Evolutionary conservation across 2,888 invertebrate species (phyloP).

Genomic region (Pemphredon lugubris): DNA sequence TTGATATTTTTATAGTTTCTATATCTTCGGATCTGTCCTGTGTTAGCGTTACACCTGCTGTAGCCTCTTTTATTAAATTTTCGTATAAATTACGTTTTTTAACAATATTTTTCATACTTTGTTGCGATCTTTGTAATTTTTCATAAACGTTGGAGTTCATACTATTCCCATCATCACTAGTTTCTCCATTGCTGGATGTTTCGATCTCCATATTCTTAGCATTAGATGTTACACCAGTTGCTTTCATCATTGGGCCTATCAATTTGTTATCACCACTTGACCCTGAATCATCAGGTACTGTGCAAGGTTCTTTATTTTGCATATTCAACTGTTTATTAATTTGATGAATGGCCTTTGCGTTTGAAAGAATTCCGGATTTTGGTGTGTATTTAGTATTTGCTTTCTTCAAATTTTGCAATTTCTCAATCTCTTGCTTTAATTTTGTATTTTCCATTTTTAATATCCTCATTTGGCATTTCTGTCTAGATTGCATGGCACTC

Average conservation of each 20-base stretch:
- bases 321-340: slow-evolving; percentile 84
- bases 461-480: slow-evolving; percentile 88
- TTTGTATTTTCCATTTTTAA: slow-evolving; percentile 87
- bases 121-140: slow-evolving; percentile 28
- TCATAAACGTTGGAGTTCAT: slow-evolving; percentile 10
- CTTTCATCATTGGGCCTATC: slow-evolving; percentile 15
- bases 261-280: slow-evolving; percentile 62
- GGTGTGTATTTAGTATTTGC: slow-evolving; percentile 82
- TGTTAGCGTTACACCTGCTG: slow-evolving; percentile 59
- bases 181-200: slow-evolving; percentile 31
- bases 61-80: slow-evolving; percentile 74
- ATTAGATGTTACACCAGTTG: neutral
- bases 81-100: slow-evolving; percentile 74
- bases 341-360: slow-evolving; percentile 88
- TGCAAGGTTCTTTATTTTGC: slow-evolving; percentile 21
- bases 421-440: slow-evolving; percentile 86
- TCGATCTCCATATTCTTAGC: slow-evolving; percentile 24
- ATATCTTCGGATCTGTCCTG: slow-evolving; percentile 13
- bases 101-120: slow-evolving; percentile 57
- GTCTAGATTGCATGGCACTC: slow-evolving; percentile 87
- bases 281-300: slow-evolving; percentile 44
- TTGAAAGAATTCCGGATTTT: slow-evolving; percentile 80
- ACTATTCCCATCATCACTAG: slow-evolving; percentile 27
- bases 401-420: slow-evolving; percentile 82
- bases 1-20: slow-evolving; percentile 7